Percentiles rank a stretch among this genome's conserved stretches.
These are phyloP conservation scores for Clistopyga incitator DNA, from an alignment of 2,888 invertebrate species.

Conservation along the genomic window DNA sequence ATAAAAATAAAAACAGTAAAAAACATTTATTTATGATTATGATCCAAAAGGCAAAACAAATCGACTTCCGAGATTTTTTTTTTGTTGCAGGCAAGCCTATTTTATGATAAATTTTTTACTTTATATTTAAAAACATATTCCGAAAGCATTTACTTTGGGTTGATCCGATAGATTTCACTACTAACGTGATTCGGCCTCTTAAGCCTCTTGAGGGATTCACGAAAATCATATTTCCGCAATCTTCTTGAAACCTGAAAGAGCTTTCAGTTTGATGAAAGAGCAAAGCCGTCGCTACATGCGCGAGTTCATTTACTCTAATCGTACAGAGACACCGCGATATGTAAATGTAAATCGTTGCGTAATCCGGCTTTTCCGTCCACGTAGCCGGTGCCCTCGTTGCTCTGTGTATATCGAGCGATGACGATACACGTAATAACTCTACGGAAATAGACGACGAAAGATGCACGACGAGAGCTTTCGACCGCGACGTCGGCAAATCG, in stretches of 20 bases:
- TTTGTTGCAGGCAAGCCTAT: too few species aligned
- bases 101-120: too few species aligned
- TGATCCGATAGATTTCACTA: too few species aligned
- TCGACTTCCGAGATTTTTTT: neutral
- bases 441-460: conserved; percentile 49
- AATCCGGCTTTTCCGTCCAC: neutral
- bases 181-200: neutral
- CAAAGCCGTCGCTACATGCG: neutral
- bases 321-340: neutral
- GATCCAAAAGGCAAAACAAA: neutral
- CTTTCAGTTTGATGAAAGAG: neutral
- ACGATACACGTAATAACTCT: conserved; percentile 42
- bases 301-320: conserved; percentile 5
- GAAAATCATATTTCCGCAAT: conserved; percentile 7
- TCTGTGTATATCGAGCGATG: conserved; percentile 48
- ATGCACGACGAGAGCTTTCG: conserved; percentile 18
- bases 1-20: neutral
- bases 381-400: conserved; percentile 18
- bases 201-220: neutral
- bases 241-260: neutral
- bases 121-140: too few species aligned
- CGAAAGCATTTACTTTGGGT: too few species aligned
- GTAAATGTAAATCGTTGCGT: conserved; percentile 35
- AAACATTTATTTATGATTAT: neutral
- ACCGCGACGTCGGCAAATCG: neutral